Evolutionary conservation across 2,888 invertebrate species (phyloP), one percentile per base, ranked within the genome.

Genomic region (Syrphus vitripennis): DNA sequence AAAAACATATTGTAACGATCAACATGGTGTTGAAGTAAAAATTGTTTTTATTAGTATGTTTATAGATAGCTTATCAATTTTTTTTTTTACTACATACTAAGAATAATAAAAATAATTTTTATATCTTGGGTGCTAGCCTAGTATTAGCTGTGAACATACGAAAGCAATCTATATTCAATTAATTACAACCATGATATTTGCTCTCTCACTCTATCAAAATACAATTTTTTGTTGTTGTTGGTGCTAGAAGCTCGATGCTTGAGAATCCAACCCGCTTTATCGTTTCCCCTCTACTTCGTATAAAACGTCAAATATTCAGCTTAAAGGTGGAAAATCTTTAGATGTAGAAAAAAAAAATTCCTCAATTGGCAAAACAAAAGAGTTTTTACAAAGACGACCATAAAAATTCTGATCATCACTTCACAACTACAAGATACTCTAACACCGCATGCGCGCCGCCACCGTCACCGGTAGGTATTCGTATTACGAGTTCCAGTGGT

Each of bases 321-420:
- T 48, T 70, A 74, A 65, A 79, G 55, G 67, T 81, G 71, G 71
- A 81, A 76, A 57, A 76, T 83, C 63, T 70, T 48, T 57, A 50
- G 34, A 67, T 50, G n/a, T n/a, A n/a, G n/a, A n/a, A n/a, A 21
- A n/a, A 67, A 65, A 70, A 69, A 55, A 50, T 63, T 74, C 67
- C 67, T 69, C 65, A 79, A 70, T 71, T 75, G 55, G 57, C 45
- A 53, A 63, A 61, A 71, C 61, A 65, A 81, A 65, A 53, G 48
- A 53, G 55, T 63, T 48, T n/a, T 50, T 45, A 55, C 26, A 29
- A 74, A 76, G 42, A 71, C 37, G 67, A 83, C 69, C 37, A 77
- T 71, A 78, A 19, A 14, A 59, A 83, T 78, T 74, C 55, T 67
- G 55, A 67, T 81, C 76, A 81, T 80, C 72, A 80, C 79, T 75